A percentile compares a stretch with the other conserved stretches of the same genome.
phyloP scores from a whole-genome alignment of 2,888 invertebrate species.

The Ceratothoa steindachneri region DNA sequence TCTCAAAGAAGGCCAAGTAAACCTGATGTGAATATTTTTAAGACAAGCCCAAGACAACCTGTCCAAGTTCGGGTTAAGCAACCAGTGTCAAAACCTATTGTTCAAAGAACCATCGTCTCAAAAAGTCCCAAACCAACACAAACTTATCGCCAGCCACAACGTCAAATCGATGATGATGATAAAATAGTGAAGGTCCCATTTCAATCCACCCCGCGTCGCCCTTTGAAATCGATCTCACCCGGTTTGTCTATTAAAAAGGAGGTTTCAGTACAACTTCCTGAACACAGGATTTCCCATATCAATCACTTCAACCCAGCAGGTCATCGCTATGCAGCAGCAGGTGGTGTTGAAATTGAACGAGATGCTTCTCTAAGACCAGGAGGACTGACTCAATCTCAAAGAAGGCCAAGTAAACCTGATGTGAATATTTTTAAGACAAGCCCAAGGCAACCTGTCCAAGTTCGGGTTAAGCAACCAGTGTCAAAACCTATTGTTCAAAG shows the following conservation, averaged over 20 bases:
- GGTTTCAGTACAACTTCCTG: slow-evolving; percentile 23
- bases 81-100: neutral
- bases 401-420: no score
- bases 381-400: no score
- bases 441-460: no score
- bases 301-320: slow-evolving; percentile 32
- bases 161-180: neutral
- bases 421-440: neutral
- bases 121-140: neutral
- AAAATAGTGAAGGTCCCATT: no score
- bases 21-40: no score
- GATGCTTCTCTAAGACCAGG: neutral
- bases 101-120: neutral
- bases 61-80: neutral
- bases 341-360: neutral
- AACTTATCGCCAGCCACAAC: neutral
- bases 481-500: neutral
- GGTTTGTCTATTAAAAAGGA: slow-evolving; percentile 16
- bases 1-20: no score
- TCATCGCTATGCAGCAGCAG: slow-evolving; percentile 3
- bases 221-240: neutral
- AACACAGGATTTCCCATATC: slow-evolving; percentile 16
- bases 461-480: neutral
- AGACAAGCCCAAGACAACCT: neutral
- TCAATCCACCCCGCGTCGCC: neutral